Evolutionary conservation across 2,888 invertebrate species (phyloP), one percentile per base, ranked within the genome.

Genomic region (Argyra leucocephala): DNA sequence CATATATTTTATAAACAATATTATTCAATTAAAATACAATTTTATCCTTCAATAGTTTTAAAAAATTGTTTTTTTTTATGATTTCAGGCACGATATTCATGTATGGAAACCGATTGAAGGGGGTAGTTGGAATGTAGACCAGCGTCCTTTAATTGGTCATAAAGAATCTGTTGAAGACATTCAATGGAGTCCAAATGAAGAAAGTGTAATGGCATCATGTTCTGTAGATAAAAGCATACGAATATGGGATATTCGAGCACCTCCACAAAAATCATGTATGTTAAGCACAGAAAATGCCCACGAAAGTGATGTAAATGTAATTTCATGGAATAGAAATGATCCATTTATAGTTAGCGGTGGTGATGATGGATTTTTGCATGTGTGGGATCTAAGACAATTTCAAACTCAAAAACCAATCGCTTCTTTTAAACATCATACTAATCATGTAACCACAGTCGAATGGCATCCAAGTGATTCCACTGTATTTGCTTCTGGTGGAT

Each of bases 141-240:
- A 94, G 77, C 83, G 91, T 63, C 92, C 98, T 0, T 84, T 92
- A 66, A 82, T 86, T 63, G 96, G 93, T 0, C 99, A 99, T 76
- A 88, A 88, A 22, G 87, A 85, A 62, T 97, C 97, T 31, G 93
- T 99, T 15, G 99, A 99, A 83, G 99, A 99, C 79, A 83, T 99
- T 69, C 97, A 98, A 75, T 99, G 99, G 99, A 97, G 97, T 67
- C 97, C 97, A 1, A 96, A 89, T 81, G 99, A 99, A 82, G 83
- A 84, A 71, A 86, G 90, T 81, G 96, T 96, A 0, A 80, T 94
- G 64, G 93, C 93, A 57, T 89, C 93, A 12, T 93, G 93, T 80
- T 93, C 93, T 24, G 89, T 92, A 3, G 94, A 94, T 75, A 90
- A 87, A 81, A 88, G 89, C 68, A 91, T 99, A 69, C 87, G 95